Percentiles rank a stretch among this genome's conserved stretches.
These are phyloP conservation scores for Selene dorsalis DNA, from an alignment of 2,797 vertebrate genomes.

Conservation along the genomic window DNA sequence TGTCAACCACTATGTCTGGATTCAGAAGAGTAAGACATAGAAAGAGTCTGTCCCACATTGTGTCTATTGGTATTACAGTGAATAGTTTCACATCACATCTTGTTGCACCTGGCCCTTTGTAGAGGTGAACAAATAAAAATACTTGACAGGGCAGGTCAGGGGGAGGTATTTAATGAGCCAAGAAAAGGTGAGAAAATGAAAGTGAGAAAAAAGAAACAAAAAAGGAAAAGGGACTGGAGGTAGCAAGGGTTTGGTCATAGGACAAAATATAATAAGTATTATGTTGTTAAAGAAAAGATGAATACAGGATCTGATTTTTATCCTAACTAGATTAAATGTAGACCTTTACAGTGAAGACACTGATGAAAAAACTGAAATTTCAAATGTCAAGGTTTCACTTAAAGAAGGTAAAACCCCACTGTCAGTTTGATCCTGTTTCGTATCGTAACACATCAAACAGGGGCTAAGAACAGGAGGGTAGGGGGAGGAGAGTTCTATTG, in stretches of 20 bases:
- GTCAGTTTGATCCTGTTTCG: slow-evolving; percentile 24
- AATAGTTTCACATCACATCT: slow-evolving; percentile 8
- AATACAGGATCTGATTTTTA: not conserved
- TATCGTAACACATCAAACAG: slow-evolving; percentile 28
- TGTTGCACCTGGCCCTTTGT: slow-evolving; percentile 5
- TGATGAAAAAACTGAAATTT: slow-evolving; percentile 1
- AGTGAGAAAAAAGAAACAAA: not conserved
- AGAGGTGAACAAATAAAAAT: not conserved
- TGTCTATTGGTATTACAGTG: slow-evolving; percentile 2
- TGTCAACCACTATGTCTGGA: slow-evolving; percentile 3
- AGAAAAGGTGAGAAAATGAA: not conserved
- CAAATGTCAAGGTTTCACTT: slow-evolving; percentile 32
- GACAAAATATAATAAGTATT: not conserved
- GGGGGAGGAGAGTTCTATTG: not conserved
- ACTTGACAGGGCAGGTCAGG: slow-evolving; percentile 4
- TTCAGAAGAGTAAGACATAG: not conserved
- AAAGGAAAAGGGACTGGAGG: not conserved
- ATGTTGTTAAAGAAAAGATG: not conserved
- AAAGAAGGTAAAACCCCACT: slow-evolving; percentile 10
- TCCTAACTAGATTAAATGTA: not conserved
- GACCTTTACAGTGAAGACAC: slow-evolving; percentile 6
- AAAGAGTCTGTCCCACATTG: not conserved
- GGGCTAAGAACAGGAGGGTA: slow-evolving; percentile 16
- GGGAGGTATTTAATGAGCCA: slow-evolving; percentile 13
- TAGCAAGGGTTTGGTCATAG: not conserved